Conservation (phyloP, 1,140 invertebrate genomes). For the Chironomus tepperi region DNA sequence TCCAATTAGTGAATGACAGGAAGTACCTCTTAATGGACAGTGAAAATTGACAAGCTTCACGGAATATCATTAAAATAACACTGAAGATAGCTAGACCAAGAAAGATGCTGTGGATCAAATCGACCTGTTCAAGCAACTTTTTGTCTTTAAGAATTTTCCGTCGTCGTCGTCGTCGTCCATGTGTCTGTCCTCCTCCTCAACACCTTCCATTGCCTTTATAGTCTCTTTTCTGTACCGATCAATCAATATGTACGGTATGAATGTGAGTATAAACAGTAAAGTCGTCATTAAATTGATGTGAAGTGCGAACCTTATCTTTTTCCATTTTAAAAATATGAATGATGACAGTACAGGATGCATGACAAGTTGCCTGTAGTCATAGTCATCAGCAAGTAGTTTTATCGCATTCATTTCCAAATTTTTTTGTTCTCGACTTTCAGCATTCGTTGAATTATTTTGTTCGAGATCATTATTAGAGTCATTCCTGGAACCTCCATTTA, state of each 20-base stretch:
- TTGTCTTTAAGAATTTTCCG: too few relatives aligned
- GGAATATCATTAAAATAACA: slow-evolving; percentile 47
- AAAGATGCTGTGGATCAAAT: slow-evolving; percentile 27
- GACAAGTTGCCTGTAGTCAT: slow-evolving; percentile 53
- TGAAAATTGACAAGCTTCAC: slow-evolving; percentile 59
- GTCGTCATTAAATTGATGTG: slow-evolving; percentile 64
- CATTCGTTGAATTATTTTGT: too few relatives aligned
- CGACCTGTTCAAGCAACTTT: too few relatives aligned
- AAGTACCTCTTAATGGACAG: slow-evolving; percentile 55
- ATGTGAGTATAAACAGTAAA: slow-evolving; percentile 43
- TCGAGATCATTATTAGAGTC: too few relatives aligned
- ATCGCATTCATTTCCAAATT: slow-evolving; percentile 49
- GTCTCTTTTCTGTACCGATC: too few relatives aligned
- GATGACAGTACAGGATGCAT: slow-evolving; percentile 71
- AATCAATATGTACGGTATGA: background rate
- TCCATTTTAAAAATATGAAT: slow-evolving; percentile 75
- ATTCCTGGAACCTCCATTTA: too few relatives aligned
- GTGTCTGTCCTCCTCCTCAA: too few relatives aligned
- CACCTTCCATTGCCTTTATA: too few relatives aligned
- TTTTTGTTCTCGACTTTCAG: too few relatives aligned
- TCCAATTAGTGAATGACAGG: slow-evolving; percentile 55
- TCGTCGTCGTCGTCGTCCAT: too few relatives aligned
- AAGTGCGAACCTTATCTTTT: slow-evolving; percentile 59
- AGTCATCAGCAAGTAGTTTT: slow-evolving; percentile 54
- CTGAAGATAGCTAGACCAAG: slow-evolving; percentile 43